Evolutionary conservation across 2,888 invertebrate genomes (phyloP).

Genomic region (Ceriagrion tenellum): DNA sequence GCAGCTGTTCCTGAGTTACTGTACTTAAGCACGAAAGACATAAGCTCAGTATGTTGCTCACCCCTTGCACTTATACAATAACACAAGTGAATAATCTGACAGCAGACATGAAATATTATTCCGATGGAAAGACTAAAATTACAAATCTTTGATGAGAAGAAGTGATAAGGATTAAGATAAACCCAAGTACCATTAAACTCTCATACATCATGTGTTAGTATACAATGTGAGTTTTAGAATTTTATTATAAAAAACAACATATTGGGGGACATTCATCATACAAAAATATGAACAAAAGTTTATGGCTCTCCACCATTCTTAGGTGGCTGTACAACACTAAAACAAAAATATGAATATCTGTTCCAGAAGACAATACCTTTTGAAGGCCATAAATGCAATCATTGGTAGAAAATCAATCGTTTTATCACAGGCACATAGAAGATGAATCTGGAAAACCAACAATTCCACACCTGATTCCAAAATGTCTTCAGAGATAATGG

Average conservation of each 20-base stretch:
- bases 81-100: too few species aligned
- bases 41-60: too few species aligned
- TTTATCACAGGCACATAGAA: neutral
- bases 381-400: neutral
- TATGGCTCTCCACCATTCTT: neutral
- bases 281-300: neutral
- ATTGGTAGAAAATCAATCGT: neutral
- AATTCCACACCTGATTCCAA: neutral
- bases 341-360: neutral
- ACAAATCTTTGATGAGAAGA: too few species aligned
- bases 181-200: neutral
- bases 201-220: neutral
- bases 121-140: too few species aligned
- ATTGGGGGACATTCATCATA: neutral
- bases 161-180: neutral
- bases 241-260: neutral
- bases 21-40: too few species aligned
- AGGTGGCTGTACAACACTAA: neutral
- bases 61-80: too few species aligned
- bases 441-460: neutral
- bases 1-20: too few species aligned
- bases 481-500: neutral
- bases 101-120: too few species aligned
- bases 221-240: neutral
- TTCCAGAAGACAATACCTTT: neutral